phyloP scores from a whole-genome alignment of 2,113 vertebrate species.

The Odocoileus virginianus region DNA sequence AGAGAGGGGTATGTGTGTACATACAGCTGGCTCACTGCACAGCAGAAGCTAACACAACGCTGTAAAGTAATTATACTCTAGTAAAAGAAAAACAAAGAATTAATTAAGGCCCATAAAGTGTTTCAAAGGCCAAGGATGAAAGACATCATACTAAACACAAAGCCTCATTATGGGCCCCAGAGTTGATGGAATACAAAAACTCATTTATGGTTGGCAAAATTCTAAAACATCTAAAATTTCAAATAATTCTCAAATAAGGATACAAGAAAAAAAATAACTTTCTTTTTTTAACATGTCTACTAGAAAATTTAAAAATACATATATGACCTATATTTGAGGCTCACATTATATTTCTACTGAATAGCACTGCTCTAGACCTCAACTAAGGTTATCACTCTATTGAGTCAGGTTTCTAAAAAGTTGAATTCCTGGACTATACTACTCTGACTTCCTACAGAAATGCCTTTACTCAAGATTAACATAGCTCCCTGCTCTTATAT shows the following conservation, averaged over 20 bases:
- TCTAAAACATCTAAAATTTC: neutral
- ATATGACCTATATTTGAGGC: neutral
- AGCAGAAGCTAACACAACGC: neutral
- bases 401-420: neutral
- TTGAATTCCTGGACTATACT: neutral
- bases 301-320: neutral
- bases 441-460: neutral
- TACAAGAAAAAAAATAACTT: neutral
- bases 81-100: neutral
- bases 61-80: neutral
- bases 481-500: neutral
- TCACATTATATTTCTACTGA: neutral
- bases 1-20: neutral
- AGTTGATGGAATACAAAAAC: neutral
- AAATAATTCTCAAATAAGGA: neutral
- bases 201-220: constrained; percentile 17
- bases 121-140: constrained; percentile 52
- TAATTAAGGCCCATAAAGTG: constrained; percentile 40
- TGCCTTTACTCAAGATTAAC: neutral
- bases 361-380: neutral
- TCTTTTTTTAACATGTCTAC: neutral
- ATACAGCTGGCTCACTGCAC: neutral
- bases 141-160: constrained; percentile 21
- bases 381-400: neutral
- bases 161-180: neutral